Base-by-base conservation (phyloP, 2,888 invertebrate species). In the Ariolimax columbianus region DNA sequence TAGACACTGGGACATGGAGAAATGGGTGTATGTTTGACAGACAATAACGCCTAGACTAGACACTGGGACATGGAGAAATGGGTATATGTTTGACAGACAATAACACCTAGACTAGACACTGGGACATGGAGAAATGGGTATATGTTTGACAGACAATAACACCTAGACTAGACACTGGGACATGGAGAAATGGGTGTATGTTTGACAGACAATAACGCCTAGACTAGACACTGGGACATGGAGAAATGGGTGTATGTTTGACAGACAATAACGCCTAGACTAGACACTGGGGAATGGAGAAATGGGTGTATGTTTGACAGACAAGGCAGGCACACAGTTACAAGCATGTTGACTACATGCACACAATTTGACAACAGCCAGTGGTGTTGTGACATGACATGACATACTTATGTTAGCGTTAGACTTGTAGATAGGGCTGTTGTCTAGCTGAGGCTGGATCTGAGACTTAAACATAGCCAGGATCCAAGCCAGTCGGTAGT, bases 401-500 rank as follows among this genome's bases (percentile, higher is more conserved):
- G 23, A 84, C 86, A 36, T 86, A 86, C 86, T 72, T 55, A 86
- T 86, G 80, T 83, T 79, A 55, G 68, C 43, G 43, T 83, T 86
- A 55, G 83, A 80, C 79, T 83, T 79, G 73, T 83, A 80, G 19
- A 59, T 80, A 40, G 83, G 83, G 51, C 84, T 84, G 79, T 40
- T 78, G 26, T 82, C 84, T 26, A 87, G 79, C 70, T 88, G 88
- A 7, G 86, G 86, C 51, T 86, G 86, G 38, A 92, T 88, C 87
- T 90, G 89, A 84, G 84, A 81, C 88, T 91, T 92, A 87, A 91
- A 92, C 83, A 90, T 86, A 17, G 90, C 89, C 55, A 92, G 87
- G 70, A 92, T 90, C 88, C 91, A 90, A 1, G 90, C 88, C 26
- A 92, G 89, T 40, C 90, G 87, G 82, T 90, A 92, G 86, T 92